These are phyloP conservation scores for Dryadula phaetusa DNA, from an alignment of 2,888 invertebrate species.

Conservation along the genomic window DNA sequence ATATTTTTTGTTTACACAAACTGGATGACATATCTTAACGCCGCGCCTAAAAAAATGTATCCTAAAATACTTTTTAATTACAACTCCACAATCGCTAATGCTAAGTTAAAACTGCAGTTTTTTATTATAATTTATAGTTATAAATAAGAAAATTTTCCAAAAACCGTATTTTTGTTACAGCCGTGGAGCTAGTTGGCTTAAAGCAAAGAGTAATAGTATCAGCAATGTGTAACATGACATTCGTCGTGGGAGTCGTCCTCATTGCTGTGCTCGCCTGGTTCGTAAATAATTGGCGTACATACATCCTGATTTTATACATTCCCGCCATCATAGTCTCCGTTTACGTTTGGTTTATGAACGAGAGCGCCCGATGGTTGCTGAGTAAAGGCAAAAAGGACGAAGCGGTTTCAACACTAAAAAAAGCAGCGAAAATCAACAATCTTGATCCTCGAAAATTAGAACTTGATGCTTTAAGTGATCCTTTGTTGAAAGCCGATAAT, in stretches of 20 bases:
- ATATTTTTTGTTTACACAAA: too few relatives aligned
- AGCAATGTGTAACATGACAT: constrained; percentile 89
- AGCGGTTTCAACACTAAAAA: constrained; percentile 86
- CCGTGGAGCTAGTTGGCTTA: constrained; percentile 91
- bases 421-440: constrained; percentile 87
- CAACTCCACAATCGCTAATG: too few relatives aligned
- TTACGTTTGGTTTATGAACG: constrained; percentile 90
- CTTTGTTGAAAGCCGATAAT: constrained; percentile 64
- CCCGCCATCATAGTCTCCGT: constrained; percentile 87
- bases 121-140: too few relatives aligned
- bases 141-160: background rate
- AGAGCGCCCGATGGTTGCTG: constrained; percentile 91
- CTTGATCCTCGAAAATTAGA: constrained; percentile 77
- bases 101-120: too few relatives aligned
- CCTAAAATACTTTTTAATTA: too few relatives aligned
- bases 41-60: too few relatives aligned
- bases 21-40: background rate
- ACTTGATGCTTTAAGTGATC: constrained; percentile 73
- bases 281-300: constrained; percentile 88
- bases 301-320: constrained; percentile 87
- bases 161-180: constrained; percentile 74
- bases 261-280: constrained; percentile 89
- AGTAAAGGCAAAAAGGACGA: constrained; percentile 87
- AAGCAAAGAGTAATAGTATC: constrained; percentile 90
- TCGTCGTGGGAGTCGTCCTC: constrained; percentile 89